Evolutionary conservation across 1,140 invertebrate genomes (phyloP).

Genomic region (Homalodisca vitripennis): DNA sequence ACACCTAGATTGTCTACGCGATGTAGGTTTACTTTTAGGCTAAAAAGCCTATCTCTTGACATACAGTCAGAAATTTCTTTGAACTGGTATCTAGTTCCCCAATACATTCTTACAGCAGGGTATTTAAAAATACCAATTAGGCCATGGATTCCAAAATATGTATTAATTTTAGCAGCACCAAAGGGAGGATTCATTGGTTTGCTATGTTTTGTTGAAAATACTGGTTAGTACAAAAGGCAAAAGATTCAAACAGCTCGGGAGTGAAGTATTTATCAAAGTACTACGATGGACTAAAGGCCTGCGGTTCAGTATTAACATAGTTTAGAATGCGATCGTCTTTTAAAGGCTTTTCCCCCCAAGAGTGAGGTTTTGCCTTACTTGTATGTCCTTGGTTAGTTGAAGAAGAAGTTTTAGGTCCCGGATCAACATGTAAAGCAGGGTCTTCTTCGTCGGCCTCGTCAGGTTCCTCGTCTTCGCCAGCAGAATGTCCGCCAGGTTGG

Average conservation of each 20-base stretch:
- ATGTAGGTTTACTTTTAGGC: slow-evolving; percentile 14
- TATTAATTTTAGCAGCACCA: not conserved
- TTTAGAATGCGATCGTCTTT: too few relatives aligned
- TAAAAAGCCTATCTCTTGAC: slow-evolving; percentile 26
- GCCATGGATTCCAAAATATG: not conserved
- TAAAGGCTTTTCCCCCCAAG: too few relatives aligned
- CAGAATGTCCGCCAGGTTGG: too few relatives aligned
- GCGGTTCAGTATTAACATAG: too few relatives aligned
- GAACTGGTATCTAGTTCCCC: not conserved
- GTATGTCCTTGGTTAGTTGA: too few relatives aligned
- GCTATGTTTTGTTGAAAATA: not conserved
- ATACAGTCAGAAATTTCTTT: slow-evolving; percentile 11
- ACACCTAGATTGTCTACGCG: slow-evolving; percentile 1
- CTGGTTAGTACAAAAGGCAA: not conserved
- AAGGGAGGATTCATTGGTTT: not conserved
- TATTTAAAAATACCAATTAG: slow-evolving; percentile 24
- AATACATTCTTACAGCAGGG: slow-evolving; percentile 28
- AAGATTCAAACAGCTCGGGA: not conserved
- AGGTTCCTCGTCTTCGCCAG: too few relatives aligned
- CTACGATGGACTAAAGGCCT: not conserved
- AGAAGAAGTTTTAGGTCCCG: too few relatives aligned
- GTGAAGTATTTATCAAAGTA: not conserved
- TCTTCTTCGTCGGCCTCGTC: too few relatives aligned
- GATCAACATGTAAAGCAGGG: too few relatives aligned
- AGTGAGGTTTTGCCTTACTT: too few relatives aligned